A percentile compares a stretch with the other conserved stretches of the same genome.
phyloP scores from a whole-genome alignment of 2,888 invertebrate genomes.

The Serrognathus titanus region DNA sequence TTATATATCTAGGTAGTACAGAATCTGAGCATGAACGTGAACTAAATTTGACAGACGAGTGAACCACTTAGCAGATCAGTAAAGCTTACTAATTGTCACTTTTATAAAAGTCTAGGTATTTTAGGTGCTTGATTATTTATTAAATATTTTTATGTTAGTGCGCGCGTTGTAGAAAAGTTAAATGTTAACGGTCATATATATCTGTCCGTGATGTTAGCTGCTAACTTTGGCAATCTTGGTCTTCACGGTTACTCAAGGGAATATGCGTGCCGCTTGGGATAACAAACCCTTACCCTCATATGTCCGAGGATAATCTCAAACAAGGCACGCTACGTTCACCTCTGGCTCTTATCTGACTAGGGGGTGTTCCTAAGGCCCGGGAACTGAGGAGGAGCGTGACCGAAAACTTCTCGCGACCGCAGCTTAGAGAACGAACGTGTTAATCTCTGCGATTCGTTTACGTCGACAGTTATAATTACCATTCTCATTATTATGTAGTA shows the following conservation, averaged over 20 bases:
- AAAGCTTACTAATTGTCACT: too few relatives aligned
- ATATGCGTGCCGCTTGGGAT: slow-evolving; percentile 32
- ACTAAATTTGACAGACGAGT: too few relatives aligned
- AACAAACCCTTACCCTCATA: slow-evolving; percentile 38
- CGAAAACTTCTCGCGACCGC: slow-evolving; percentile 20
- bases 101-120: too few relatives aligned
- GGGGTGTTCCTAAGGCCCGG: background rate
- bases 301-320: slow-evolving; percentile 39
- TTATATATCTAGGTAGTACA: too few relatives aligned
- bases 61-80: too few relatives aligned
- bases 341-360: slow-evolving; percentile 1
- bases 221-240: slow-evolving; percentile 36
- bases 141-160: too few relatives aligned
- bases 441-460: slow-evolving; percentile 19
- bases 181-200: slow-evolving; percentile 23
- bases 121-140: too few relatives aligned
- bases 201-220: slow-evolving; percentile 27
- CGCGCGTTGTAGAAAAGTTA: too few relatives aligned
- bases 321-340: slow-evolving; percentile 30
- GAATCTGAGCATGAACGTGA: too few relatives aligned
- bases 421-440: slow-evolving; percentile 22
- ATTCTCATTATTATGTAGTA: slow-evolving; percentile 12
- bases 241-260: slow-evolving; percentile 27
- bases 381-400: slow-evolving; percentile 19
- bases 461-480: slow-evolving; percentile 19